These are phyloP conservation scores for Amphilophus citrinellus DNA, from an alignment of 2,113 vertebrate genomes.

Conservation along the genomic window DNA sequence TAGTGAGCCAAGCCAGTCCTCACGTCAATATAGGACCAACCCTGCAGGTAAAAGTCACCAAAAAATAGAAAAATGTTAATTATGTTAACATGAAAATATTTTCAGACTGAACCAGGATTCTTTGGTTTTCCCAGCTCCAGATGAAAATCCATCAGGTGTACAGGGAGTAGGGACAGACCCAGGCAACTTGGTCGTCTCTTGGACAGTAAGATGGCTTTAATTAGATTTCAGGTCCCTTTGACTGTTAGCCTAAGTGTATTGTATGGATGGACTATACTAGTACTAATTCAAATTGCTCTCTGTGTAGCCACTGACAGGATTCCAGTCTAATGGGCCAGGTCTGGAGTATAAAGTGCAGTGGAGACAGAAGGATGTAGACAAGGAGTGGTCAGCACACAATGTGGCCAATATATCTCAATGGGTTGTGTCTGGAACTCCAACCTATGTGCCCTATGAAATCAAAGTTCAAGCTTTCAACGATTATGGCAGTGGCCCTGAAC, in stretches of 20 bases:
- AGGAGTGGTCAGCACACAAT: constrained; percentile 88
- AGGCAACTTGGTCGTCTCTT: constrained; percentile 91
- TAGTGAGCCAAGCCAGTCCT: constrained; percentile 87
- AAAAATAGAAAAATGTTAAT: not conserved
- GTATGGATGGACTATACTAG: not conserved
- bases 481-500: constrained; percentile 87
- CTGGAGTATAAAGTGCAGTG: constrained; percentile 94
- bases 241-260: not conserved
- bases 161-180: constrained; percentile 87
- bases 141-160: constrained; percentile 89
- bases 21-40: constrained; percentile 91
- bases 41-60: constrained; percentile 84
- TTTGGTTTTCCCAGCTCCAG: constrained; percentile 83
- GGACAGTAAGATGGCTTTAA: constrained; percentile 86
- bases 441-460: constrained; percentile 89
- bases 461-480: constrained; percentile 94
- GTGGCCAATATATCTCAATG: constrained; percentile 90
- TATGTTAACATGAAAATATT: not conserved
- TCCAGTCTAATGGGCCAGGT: constrained; percentile 92
- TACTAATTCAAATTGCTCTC: not conserved
- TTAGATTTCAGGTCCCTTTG: not conserved
- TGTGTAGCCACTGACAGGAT: constrained; percentile 87
- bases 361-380: constrained; percentile 89
- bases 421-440: constrained; percentile 88
- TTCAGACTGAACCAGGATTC: not conserved